Conservation (phyloP, 2,888 invertebrate genomes). For the Hymenopus coronatus region DNA sequence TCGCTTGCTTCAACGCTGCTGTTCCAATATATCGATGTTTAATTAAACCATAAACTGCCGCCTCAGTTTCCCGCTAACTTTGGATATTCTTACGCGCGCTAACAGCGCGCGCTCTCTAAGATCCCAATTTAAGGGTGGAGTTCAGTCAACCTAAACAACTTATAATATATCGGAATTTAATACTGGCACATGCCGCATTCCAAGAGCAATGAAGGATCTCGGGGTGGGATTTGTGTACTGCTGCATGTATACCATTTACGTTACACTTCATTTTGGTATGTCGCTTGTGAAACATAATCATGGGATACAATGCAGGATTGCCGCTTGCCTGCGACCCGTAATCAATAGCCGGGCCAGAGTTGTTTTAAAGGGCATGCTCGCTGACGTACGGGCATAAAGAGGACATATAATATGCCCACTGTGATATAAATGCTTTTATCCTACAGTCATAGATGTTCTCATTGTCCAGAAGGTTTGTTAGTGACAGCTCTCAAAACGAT, state of each 20-base stretch:
- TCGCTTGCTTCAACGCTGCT: background rate
- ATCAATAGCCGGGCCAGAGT: background rate
- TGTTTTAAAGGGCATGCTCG: background rate
- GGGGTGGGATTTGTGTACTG: background rate
- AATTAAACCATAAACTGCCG: background rate
- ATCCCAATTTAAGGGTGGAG: background rate
- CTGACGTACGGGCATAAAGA: background rate
- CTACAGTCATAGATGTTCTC: too few species aligned
- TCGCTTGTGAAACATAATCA: background rate
- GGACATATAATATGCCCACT: background rate
- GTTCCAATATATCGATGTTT: background rate
- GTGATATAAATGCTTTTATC: background rate
- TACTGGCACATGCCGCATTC: too few species aligned
- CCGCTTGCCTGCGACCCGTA: background rate
- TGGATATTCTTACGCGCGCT: background rate
- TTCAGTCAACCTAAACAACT: background rate
- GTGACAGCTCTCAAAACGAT: background rate
- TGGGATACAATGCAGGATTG: background rate
- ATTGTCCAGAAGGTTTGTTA: background rate
- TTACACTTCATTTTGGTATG: background rate
- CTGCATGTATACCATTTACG: background rate
- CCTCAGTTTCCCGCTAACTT: background rate
- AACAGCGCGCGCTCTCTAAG: too few species aligned
- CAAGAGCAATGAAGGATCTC: too few species aligned
- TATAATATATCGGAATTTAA: too few species aligned